Conservation (phyloP, 64 coral and sea anemone genomes). For the Trachythela sp. region DNA sequence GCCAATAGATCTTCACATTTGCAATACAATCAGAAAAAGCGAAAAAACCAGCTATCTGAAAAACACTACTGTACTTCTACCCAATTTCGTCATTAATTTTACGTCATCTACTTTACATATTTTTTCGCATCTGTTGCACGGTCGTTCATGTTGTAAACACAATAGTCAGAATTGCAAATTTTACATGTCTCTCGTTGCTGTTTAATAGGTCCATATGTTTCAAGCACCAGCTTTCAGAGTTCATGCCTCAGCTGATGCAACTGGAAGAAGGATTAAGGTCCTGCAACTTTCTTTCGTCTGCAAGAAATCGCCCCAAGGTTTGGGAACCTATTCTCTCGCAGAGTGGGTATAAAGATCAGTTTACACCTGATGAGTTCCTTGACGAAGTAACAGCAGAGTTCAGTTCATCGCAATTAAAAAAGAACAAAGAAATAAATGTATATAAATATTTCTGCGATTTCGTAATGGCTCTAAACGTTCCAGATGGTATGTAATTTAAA, state of each 20-base stretch:
- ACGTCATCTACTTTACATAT: no score
- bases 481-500: no score
- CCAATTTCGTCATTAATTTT: no score
- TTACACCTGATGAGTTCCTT: neutral
- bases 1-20: no score
- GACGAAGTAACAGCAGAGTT: slow-evolving; percentile 3
- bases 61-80: no score
- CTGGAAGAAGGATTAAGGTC: neutral
- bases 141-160: no score
- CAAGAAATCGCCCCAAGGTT: neutral
- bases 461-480: neutral
- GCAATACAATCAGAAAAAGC: no score
- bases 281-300: neutral
- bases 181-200: no score
- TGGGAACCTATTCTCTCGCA: neutral
- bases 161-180: no score
- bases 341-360: neutral
- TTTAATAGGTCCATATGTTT: no score
- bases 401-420: neutral
- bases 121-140: no score
- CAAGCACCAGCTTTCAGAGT: no score
- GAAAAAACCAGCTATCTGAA: slow-evolving; percentile 2
- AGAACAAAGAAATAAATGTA: neutral
- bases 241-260: neutral
- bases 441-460: slow-evolving; percentile 4